These are phyloP conservation scores for Aethes cnicana DNA, from an alignment of 2,888 invertebrate genomes.

Conservation along the genomic window DNA sequence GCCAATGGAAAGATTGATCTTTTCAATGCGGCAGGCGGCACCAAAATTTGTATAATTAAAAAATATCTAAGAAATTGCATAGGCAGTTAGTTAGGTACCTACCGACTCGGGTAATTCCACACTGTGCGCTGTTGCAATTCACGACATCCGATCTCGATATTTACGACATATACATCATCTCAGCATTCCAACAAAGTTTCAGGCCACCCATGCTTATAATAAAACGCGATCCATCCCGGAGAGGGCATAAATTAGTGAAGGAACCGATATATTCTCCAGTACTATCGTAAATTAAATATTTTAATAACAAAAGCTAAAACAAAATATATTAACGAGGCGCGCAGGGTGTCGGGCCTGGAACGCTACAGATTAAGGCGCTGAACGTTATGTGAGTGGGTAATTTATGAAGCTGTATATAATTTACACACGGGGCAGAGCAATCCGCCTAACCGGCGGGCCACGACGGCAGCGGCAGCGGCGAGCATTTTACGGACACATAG, in stretches of 20 bases:
- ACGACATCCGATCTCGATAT: slow-evolving; percentile 7
- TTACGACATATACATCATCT: slow-evolving; percentile 6
- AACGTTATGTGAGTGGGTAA: slow-evolving; percentile 59
- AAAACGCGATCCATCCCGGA: slow-evolving; percentile 53
- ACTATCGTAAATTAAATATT: slow-evolving; percentile 62
- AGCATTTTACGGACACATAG: no score
- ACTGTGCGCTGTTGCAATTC: slow-evolving; percentile 26
- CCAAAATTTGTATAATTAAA: no score
- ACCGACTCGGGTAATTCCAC: background rate
- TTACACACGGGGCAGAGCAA: slow-evolving; percentile 51
- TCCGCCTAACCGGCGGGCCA: no score
- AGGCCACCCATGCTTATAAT: slow-evolving; percentile 67
- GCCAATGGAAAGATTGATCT: no score
- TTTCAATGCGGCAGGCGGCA: no score
- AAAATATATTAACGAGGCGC: slow-evolving; percentile 56
- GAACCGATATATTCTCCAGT: slow-evolving; percentile 57
- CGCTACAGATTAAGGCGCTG: slow-evolving; percentile 48
- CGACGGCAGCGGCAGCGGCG: no score
- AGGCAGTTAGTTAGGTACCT: background rate
- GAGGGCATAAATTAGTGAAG: slow-evolving; percentile 67
- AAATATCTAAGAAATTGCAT: background rate
- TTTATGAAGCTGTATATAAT: slow-evolving; percentile 65
- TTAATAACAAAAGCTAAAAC: slow-evolving; percentile 66
- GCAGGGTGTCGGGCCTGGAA: slow-evolving; percentile 32
- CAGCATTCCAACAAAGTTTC: slow-evolving; percentile 38